A percentile compares a stretch with the other conserved stretches of the same genome.
phyloP scores from a whole-genome alignment of 2,797 vertebrate genomes.

The Neomorphus geoffroyi region DNA sequence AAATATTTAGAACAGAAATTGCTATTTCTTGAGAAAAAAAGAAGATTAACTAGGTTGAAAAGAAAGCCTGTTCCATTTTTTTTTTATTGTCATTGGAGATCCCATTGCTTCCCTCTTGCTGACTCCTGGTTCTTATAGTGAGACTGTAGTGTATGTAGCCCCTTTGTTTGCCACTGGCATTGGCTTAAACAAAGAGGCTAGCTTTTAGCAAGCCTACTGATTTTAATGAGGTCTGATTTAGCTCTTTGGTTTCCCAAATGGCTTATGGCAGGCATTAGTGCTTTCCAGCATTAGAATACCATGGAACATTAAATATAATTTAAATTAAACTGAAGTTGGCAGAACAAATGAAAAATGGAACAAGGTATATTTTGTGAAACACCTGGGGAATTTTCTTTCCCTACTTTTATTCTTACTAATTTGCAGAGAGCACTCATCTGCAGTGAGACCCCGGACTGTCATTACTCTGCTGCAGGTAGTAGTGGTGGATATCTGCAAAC shows the following conservation, averaged over 20 bases:
- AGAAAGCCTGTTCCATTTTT: neutral
- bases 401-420: neutral
- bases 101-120: neutral
- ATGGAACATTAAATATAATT: conserved; percentile 2
- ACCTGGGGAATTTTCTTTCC: neutral
- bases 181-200: neutral
- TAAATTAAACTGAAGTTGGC: conserved; percentile 14
- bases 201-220: neutral
- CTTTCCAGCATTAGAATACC: neutral
- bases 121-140: neutral
- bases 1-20: neutral
- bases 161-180: neutral
- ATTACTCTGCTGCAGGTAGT: neutral
- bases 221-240: neutral
- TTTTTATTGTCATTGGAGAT: neutral
- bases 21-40: neutral
- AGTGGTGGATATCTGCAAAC: neutral
- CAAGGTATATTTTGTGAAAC: neutral
- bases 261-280: neutral
- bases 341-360: conserved; percentile 39
- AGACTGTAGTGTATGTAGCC: neutral
- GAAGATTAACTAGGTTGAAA: neutral
- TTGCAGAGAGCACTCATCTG: neutral
- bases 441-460: neutral
- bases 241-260: neutral